Percentiles rank a stretch among this genome's conserved stretches.
These are phyloP conservation scores for Hydrotaea diabolus DNA, from an alignment of 2,888 invertebrate species.

Conservation along the genomic window DNA sequence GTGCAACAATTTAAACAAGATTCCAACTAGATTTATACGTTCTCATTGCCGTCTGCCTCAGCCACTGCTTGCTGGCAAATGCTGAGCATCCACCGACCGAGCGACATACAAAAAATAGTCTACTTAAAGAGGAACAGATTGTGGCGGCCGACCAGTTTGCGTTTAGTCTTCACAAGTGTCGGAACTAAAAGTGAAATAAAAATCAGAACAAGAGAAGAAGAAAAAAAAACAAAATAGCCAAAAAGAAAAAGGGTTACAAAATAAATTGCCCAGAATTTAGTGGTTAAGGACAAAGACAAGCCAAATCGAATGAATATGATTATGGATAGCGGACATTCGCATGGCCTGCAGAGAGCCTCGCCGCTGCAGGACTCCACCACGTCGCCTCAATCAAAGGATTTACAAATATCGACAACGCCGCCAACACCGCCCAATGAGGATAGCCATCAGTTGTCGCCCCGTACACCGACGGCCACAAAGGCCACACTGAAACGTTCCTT, in stretches of 20 bases:
- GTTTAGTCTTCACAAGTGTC: constrained; percentile 76
- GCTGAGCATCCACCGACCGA: too few relatives aligned
- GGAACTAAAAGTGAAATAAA: constrained; percentile 61
- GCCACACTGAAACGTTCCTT: constrained; percentile 88
- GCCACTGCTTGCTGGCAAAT: too few relatives aligned
- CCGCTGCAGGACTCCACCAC: constrained; percentile 81
- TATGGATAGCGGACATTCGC: constrained; percentile 83
- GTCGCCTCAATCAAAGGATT: constrained; percentile 72
- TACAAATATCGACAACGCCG: constrained; percentile 63
- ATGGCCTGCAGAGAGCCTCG: constrained; percentile 71
- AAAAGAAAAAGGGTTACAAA: constrained; percentile 36
- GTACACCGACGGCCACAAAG: constrained; percentile 73
- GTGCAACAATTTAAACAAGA: constrained; percentile 65
- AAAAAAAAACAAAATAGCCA: constrained; percentile 46
- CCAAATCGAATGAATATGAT: constrained; percentile 82
- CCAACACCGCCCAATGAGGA: constrained; percentile 65
- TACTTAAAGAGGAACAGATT: constrained; percentile 81
- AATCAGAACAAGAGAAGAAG: too few relatives aligned
- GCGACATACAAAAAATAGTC: constrained; percentile 69
- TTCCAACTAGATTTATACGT: constrained; percentile 62
- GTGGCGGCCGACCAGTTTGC: constrained; percentile 79
- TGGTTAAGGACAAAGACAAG: not conserved
- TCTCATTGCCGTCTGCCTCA: constrained; percentile 45
- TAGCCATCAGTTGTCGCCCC: constrained; percentile 70
- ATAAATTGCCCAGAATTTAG: not conserved